Evolutionary conservation across 2,888 invertebrate genomes (phyloP).

Genomic region (Desoria tigrina): DNA sequence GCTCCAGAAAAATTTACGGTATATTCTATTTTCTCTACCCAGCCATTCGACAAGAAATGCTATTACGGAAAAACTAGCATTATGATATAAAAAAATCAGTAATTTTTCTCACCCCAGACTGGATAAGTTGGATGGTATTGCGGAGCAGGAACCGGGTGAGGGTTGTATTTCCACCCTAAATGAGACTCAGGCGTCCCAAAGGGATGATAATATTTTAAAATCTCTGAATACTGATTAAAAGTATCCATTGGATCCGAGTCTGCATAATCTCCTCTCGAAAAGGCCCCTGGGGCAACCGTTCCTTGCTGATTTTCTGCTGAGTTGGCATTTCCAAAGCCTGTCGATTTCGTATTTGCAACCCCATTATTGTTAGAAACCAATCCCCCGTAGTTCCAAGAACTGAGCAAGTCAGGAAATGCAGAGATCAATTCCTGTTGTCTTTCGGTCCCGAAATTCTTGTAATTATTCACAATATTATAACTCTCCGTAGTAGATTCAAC

Average conservation of each 20-base stretch:
- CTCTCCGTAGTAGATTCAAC: neutral
- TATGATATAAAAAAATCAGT: neutral
- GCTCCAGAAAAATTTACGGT: too few relatives aligned
- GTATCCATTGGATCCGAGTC: neutral
- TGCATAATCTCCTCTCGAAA: neutral
- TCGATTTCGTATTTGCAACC: too few relatives aligned
- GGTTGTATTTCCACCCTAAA: conserved; percentile 10
- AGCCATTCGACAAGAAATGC: neutral
- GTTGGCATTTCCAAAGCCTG: too few relatives aligned
- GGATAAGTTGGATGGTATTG: too few relatives aligned
- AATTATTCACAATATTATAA: neutral
- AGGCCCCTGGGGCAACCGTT: neutral
- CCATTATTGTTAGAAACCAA: neutral
- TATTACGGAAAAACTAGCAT: too few relatives aligned
- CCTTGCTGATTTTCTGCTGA: too few relatives aligned
- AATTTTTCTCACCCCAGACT: conserved; percentile 13
- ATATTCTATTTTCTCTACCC: too few relatives aligned
- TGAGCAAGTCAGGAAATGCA: neutral
- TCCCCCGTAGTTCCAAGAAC: neutral
- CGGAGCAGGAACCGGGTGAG: too few relatives aligned
- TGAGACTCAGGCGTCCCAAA: conserved; percentile 11
- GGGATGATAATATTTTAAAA: conserved; percentile 13
- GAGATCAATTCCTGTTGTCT: neutral
- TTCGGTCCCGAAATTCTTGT: neutral
- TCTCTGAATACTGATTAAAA: conserved; percentile 10